These are phyloP conservation scores for Charanyca ferruginea DNA, from an alignment of 2,888 invertebrate genomes.

Conservation along the genomic window DNA sequence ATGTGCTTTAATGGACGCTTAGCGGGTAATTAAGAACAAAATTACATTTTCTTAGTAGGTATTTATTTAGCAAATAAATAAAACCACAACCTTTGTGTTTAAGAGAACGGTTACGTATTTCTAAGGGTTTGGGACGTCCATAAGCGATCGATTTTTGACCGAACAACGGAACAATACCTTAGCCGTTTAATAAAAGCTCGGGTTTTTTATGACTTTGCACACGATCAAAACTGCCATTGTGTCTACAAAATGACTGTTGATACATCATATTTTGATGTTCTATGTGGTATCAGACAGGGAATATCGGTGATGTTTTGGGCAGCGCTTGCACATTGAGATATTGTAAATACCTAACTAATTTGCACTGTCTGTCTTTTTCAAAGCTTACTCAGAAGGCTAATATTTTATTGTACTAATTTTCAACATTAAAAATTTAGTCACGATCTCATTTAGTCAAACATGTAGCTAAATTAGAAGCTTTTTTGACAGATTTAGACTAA, in stretches of 20 bases:
- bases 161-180: constrained; percentile 36
- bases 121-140: neutral
- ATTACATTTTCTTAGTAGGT: constrained; percentile 47
- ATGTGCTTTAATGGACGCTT: constrained; percentile 18
- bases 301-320: neutral
- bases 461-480: too few species aligned
- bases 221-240: constrained; percentile 36
- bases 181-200: constrained; percentile 28
- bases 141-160: constrained; percentile 31
- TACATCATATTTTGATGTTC: constrained; percentile 21
- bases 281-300: neutral
- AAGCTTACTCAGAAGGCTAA: too few species aligned
- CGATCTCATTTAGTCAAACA: too few species aligned
- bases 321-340: neutral
- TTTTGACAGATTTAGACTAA: too few species aligned
- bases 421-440: too few species aligned
- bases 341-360: too few species aligned
- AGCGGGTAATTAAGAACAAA: constrained; percentile 36
- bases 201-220: constrained; percentile 36
- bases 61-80: constrained; percentile 50
- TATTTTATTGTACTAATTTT: too few species aligned
- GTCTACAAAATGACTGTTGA: constrained; percentile 20
- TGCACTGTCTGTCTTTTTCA: too few species aligned
- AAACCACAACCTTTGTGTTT: constrained; percentile 31
- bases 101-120: constrained; percentile 10